Conservation (phyloP, 2,113 vertebrate genomes). For the Ploceus nigricollis region DNA sequence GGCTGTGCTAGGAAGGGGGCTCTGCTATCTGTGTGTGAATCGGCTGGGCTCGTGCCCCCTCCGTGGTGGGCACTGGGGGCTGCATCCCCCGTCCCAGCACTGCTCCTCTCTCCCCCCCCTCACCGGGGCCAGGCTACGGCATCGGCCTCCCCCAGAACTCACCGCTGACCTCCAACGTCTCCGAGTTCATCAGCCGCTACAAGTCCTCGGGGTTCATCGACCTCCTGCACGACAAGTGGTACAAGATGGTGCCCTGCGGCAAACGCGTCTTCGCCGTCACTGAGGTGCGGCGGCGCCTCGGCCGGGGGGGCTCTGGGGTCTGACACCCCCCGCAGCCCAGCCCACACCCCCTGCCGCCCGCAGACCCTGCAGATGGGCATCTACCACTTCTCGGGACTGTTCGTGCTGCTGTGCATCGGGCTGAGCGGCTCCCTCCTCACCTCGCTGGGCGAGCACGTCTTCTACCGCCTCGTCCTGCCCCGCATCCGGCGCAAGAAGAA, state of each 20-base stretch:
- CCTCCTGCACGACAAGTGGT: slow-evolving; percentile 93
- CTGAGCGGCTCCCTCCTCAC: slow-evolving; percentile 85
- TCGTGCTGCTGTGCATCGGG: slow-evolving; percentile 86
- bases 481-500: slow-evolving; percentile 80
- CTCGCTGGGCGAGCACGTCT: slow-evolving; percentile 81
- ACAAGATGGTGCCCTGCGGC: slow-evolving; percentile 92
- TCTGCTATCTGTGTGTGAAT: accelerated
- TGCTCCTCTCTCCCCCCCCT: accelerated
- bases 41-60: not conserved
- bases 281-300: slow-evolving; percentile 69
- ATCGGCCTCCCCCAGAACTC: slow-evolving; percentile 91
- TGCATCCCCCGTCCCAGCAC: accelerated
- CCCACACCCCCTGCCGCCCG: not conserved
- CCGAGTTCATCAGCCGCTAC: slow-evolving; percentile 90
- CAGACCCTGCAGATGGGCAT: slow-evolving; percentile 94
- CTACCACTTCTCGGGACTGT: slow-evolving; percentile 89
- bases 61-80: not conserved
- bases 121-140: slow-evolving; percentile 78
- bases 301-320: not conserved
- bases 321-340: too few species aligned
- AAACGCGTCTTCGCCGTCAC: slow-evolving; percentile 88
- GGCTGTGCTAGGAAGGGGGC: not conserved
- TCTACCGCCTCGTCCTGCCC: slow-evolving; percentile 83
- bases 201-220: slow-evolving; percentile 91
- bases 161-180: slow-evolving; percentile 84